These are phyloP conservation scores for Notothenia coriiceps DNA, from an alignment of 2,113 vertebrate species.

Conservation along the genomic window DNA sequence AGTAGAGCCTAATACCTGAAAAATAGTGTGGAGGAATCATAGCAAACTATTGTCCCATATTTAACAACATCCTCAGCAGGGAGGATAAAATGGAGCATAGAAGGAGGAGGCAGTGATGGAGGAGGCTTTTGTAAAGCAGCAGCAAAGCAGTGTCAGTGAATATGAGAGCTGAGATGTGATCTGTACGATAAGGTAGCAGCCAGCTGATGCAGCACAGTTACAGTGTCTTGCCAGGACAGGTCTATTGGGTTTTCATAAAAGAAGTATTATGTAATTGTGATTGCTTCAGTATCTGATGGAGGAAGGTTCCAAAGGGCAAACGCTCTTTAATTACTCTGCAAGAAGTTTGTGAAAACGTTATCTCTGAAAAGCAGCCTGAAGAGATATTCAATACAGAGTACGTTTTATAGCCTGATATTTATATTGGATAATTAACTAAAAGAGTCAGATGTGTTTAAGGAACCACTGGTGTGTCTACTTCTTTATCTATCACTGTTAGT, in stretches of 20 bases:
- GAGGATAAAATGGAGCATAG: neutral
- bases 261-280: slow-evolving; percentile 56
- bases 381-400: neutral
- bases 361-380: neutral
- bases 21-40: neutral
- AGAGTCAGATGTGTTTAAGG: neutral
- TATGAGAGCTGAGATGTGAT: slow-evolving; percentile 20
- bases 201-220: slow-evolving; percentile 25
- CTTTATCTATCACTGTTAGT: neutral
- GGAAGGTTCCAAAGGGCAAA: slow-evolving; percentile 69
- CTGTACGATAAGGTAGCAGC: slow-evolving; percentile 25
- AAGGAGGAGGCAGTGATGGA: neutral
- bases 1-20: neutral
- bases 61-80: slow-evolving; percentile 4
- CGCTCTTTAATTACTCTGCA: slow-evolving; percentile 12
- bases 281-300: slow-evolving; percentile 61
- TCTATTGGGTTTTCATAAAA: slow-evolving; percentile 46
- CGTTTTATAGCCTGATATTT: neutral
- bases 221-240: slow-evolving; percentile 1
- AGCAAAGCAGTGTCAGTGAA: slow-evolving; percentile 1
- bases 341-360: slow-evolving; percentile 6
- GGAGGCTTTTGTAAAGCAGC: slow-evolving; percentile 3
- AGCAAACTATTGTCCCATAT: neutral
- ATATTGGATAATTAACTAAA: neutral
- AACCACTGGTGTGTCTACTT: neutral